Evolutionary conservation across 2,888 invertebrate species (phyloP).

Genomic region (Poecilobothrus nobilitatus): DNA sequence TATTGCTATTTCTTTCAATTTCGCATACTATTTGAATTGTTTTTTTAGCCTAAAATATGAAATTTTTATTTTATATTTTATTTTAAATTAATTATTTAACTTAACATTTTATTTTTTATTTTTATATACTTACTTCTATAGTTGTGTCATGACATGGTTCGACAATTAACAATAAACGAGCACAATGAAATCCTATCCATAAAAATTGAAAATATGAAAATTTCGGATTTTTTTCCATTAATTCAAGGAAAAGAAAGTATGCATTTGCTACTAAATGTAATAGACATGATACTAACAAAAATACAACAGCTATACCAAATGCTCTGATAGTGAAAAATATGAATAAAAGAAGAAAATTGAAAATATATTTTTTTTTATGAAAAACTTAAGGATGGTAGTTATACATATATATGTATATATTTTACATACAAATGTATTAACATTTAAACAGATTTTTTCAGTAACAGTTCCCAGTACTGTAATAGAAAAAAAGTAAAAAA

Average conservation of each 20-base stretch:
- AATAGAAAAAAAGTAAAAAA: too few species aligned
- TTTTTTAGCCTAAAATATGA: constrained; percentile 35
- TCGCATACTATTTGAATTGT: constrained; percentile 46
- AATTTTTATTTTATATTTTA: too few species aligned
- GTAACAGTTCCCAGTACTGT: too few species aligned
- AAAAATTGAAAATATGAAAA: constrained; percentile 45
- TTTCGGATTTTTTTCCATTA: constrained; percentile 40
- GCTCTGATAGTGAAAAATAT: too few species aligned
- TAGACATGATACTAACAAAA: constrained; percentile 47
- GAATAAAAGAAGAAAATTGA: too few species aligned
- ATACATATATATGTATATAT: too few species aligned
- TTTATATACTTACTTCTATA: constrained; percentile 35
- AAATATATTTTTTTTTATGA: too few species aligned
- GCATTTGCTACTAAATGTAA: constrained; percentile 51
- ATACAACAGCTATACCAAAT: constrained; percentile 45
- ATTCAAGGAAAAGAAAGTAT: constrained; percentile 48
- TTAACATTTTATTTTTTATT: too few species aligned
- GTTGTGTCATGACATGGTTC: constrained; percentile 48
- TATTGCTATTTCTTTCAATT: constrained; percentile 37
- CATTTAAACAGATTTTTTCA: too few species aligned
- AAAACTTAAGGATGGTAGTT: too few species aligned
- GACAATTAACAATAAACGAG: constrained; percentile 46
- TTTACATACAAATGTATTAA: too few species aligned
- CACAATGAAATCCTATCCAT: constrained; percentile 47
- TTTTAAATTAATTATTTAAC: too few species aligned